phyloP scores from a whole-genome alignment of 2,797 vertebrate genomes.

The Poecilia picta region DNA sequence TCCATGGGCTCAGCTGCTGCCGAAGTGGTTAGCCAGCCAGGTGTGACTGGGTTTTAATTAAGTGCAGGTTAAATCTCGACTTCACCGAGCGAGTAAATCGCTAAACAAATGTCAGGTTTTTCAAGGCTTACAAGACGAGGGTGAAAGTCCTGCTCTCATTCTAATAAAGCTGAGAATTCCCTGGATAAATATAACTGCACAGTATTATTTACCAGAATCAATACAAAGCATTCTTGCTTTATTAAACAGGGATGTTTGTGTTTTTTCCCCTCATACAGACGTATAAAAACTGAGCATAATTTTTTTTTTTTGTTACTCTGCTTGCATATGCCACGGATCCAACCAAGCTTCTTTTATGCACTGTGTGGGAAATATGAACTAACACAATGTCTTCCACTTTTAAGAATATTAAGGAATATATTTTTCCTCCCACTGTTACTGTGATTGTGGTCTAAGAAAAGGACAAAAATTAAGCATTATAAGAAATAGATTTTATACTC shows the following conservation, averaged over 20 bases:
- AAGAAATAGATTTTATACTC: slow-evolving; percentile 16
- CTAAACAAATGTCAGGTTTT: slow-evolving; percentile 51
- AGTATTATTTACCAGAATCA: slow-evolving; percentile 21
- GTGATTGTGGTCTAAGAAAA: slow-evolving; percentile 20
- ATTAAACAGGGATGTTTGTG: not conserved
- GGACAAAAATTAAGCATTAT: slow-evolving; percentile 15
- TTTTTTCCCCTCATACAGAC: not conserved
- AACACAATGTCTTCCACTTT: slow-evolving; percentile 13
- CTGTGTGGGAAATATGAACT: not conserved
- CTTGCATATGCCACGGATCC: not conserved
- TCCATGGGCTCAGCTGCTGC: slow-evolving; percentile 46
- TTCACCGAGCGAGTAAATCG: slow-evolving; percentile 44
- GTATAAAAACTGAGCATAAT: not conserved
- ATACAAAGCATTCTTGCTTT: not conserved
- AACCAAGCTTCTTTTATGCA: not conserved
- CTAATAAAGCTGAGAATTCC: slow-evolving; percentile 37
- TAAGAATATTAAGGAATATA: slow-evolving; percentile 13
- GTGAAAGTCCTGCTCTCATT: slow-evolving; percentile 3
- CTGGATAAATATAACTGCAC: slow-evolving; percentile 27
- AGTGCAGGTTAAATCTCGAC: slow-evolving; percentile 36
- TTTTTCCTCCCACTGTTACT: slow-evolving; percentile 1
- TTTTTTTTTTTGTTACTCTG: not conserved
- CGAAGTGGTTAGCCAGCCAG: slow-evolving; percentile 46
- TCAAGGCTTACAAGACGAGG: slow-evolving; percentile 12
- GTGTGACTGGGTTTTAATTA: slow-evolving; percentile 64